Evolutionary conservation across 2,797 vertebrate genomes (phyloP).

Genomic region (Ataeniobius toweri): DNA sequence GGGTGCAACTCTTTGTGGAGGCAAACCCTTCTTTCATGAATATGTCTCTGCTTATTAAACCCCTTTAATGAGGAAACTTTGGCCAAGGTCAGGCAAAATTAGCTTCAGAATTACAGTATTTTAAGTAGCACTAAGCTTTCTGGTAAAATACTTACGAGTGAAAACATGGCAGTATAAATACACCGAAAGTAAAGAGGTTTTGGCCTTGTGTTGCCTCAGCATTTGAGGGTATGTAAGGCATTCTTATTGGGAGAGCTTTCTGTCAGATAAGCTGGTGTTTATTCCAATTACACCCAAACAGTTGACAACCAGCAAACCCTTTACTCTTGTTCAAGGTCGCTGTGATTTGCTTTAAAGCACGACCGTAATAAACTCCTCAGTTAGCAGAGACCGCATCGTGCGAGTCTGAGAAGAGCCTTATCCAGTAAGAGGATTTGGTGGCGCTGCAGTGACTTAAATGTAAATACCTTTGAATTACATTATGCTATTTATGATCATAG

Average conservation of each 20-base stretch:
- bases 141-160: constrained; percentile 61
- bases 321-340: constrained; percentile 68
- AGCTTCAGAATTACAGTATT: constrained; percentile 77
- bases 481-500: constrained; percentile 32
- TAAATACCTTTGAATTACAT: constrained; percentile 49
- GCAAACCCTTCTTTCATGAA: constrained; percentile 80
- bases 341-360: constrained; percentile 54
- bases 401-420: constrained; percentile 52
- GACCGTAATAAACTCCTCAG: constrained; percentile 56
- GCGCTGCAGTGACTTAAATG: constrained; percentile 49
- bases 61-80: constrained; percentile 82
- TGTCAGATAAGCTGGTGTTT: constrained; percentile 74
- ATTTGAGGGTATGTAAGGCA: constrained; percentile 54
- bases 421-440: constrained; percentile 62
- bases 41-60: constrained; percentile 81
- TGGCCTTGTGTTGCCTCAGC: constrained; percentile 73
- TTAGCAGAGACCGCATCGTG: constrained; percentile 42
- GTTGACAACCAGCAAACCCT: constrained; percentile 39
- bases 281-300: constrained; percentile 72
- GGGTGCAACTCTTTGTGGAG: constrained; percentile 79
- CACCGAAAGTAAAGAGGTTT: constrained; percentile 60
- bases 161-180: constrained; percentile 62
- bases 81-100: constrained; percentile 82
- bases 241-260: constrained; percentile 57
- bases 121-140: constrained; percentile 78